A percentile compares a stretch with the other conserved stretches of the same genome.
These are phyloP conservation scores for Chaitophorus viminalis DNA, from an alignment of 2,888 invertebrate genomes.

Conservation along the genomic window DNA sequence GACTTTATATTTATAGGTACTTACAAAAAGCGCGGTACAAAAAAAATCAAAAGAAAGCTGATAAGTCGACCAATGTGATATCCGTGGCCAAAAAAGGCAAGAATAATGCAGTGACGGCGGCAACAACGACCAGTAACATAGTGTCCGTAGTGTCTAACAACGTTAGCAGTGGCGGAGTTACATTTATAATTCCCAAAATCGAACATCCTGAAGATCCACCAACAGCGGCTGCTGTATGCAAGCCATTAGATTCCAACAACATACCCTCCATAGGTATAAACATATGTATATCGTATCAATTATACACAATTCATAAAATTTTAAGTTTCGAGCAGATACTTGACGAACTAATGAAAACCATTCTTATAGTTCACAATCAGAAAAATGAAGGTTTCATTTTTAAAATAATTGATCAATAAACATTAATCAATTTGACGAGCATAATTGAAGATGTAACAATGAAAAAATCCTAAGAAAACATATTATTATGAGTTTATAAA, in stretches of 20 bases:
- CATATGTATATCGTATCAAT: too few relatives aligned
- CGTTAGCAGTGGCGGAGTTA: neutral
- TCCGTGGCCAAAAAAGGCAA: conserved; percentile 48
- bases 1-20: conserved; percentile 8
- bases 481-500: too few relatives aligned
- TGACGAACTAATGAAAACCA: neutral
- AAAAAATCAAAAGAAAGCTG: conserved; percentile 44
- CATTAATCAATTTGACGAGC: too few relatives aligned
- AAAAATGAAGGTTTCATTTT: too few relatives aligned
- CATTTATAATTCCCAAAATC: conserved; percentile 41
- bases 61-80: conserved; percentile 47
- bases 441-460: too few relatives aligned
- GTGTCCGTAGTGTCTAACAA: conserved; percentile 4
- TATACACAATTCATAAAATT: neutral
- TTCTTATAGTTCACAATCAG: too few relatives aligned
- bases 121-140: neutral
- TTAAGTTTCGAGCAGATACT: neutral
- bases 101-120: neutral
- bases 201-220: conserved; percentile 27
- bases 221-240: neutral
- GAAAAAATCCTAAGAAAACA: too few relatives aligned
- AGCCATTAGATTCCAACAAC: conserved; percentile 24
- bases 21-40: conserved; percentile 37
- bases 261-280: conserved; percentile 7
- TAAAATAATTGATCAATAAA: too few relatives aligned